Base-by-base conservation (phyloP, 2,113 vertebrate genomes). In the Hydrochoerus hydrochaeris region DNA sequence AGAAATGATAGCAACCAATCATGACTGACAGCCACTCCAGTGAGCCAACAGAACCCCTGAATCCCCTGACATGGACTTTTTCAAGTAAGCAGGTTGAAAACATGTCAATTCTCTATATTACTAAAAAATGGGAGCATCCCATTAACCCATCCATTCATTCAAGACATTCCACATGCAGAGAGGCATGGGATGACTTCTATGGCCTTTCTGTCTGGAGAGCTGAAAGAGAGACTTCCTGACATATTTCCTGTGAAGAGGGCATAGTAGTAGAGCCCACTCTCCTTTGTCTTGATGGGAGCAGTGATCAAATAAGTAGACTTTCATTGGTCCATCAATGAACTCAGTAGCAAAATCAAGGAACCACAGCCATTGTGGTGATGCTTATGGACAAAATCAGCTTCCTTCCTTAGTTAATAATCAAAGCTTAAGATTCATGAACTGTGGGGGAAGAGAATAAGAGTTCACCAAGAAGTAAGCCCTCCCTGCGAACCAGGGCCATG, bases 321-420 rank as follows among this genome's bases (percentile, higher is more conserved):
- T 99, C 97, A 99, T 99, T 78, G 99, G 99, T 30, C 99, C 99
- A 65, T 99, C 99, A 58, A 99, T 99, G 98, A 99, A 99, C 97
- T 99, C 99, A 30, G 99, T 99, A 12, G 99, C 99, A 98, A 99
- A 99, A 98, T 99, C 99, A 96, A 99, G 99, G 98, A 88, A 99
- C 99, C 41, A 99, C 99, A 17, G 99, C 99, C 41, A 99, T 97
- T 99, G 99, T 99, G 97, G 99, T 99, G 91, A 97, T 5, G 22
- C 62, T 95, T 44, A 97, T 75, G 58, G 96, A 81, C 97, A 96
- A 96, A 16, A 93, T 24, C 83, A 60, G 41, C 81, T 94, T 98
- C 75, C 2, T 95, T 35, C 35, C 93, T n/a, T 82, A 85, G 54
- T 98, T 97, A 77, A n/a, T 98, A 99, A 54, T 54, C 52, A 54